Conservation (phyloP, 1,140 invertebrate species). For the Scylla paramamosain region DNA sequence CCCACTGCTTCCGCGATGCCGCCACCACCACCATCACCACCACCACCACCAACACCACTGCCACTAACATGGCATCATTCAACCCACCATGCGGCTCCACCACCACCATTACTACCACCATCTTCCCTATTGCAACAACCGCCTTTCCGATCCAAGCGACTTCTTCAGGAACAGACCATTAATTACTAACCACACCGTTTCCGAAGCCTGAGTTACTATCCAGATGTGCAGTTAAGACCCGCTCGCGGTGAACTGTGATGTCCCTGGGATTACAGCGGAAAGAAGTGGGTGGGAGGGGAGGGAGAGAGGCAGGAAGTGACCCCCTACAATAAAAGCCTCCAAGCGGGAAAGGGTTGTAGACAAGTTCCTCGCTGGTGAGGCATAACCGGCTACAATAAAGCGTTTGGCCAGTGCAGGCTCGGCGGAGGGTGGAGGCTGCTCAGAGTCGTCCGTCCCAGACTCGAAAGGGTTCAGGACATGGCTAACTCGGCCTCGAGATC, state of each 20-base stretch:
- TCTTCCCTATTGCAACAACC: too few relatives aligned
- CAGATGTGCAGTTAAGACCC: neutral
- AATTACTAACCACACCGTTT: constrained; percentile 9
- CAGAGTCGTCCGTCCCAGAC: neutral
- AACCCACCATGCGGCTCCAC: neutral
- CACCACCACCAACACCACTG: too few relatives aligned
- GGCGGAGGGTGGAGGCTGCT: neutral
- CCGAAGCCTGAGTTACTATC: neutral
- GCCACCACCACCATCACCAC: neutral
- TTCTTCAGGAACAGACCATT: constrained; percentile 16
- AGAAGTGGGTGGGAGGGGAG: neutral
- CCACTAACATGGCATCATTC: too few relatives aligned
- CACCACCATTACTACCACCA: neutral
- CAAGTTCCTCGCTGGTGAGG: constrained; percentile 44
- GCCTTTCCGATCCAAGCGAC: neutral
- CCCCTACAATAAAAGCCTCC: constrained; percentile 64
- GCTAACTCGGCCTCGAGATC: neutral
- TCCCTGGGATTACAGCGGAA: constrained; percentile 26
- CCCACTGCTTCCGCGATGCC: neutral
- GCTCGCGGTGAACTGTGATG: neutral
- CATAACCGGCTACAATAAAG: constrained; percentile 30
- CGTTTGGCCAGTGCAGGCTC: neutral
- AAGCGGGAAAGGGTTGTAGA: constrained; percentile 64
- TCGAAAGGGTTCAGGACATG: constrained; percentile 24
- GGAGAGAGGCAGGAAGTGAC: constrained; percentile 45